Conservation (phyloP, 2,888 invertebrate species). For the Sarcophaga carnaria region DNA sequence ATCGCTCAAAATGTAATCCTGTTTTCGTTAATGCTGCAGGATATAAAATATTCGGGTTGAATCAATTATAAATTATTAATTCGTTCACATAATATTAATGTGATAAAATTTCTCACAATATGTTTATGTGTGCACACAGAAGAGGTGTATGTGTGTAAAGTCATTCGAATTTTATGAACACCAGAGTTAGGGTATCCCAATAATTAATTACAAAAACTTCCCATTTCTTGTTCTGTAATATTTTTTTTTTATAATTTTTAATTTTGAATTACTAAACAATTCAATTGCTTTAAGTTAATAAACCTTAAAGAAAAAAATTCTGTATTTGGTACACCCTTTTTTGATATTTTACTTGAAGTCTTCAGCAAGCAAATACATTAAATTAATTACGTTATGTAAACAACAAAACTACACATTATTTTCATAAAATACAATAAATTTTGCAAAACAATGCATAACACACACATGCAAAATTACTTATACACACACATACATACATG, state of each 20-base stretch:
- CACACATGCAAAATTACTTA: not conserved
- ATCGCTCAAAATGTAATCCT: too few relatives aligned
- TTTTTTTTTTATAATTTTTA: not conserved
- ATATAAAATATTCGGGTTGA: too few relatives aligned
- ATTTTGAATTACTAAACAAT: not conserved
- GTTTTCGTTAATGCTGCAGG: too few relatives aligned
- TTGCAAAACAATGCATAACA: not conserved
- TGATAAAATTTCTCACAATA: not conserved
- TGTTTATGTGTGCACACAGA: not conserved
- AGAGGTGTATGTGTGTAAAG: not conserved
- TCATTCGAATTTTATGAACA: not conserved
- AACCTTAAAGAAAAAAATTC: too few relatives aligned
- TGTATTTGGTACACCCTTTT: not conserved
- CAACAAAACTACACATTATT: slow-evolving; percentile 63
- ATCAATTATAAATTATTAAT: too few relatives aligned
- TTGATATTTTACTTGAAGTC: slow-evolving; percentile 24
- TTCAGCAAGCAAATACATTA: slow-evolving; percentile 67
- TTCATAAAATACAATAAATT: slow-evolving; percentile 56
- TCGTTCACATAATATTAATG: too few relatives aligned
- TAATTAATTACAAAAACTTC: too few relatives aligned
- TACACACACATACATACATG: slow-evolving; percentile 19
- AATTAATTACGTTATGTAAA: slow-evolving; percentile 69
- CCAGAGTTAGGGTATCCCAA: not conserved
- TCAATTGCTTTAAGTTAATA: too few relatives aligned
- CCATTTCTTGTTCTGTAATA: not conserved